Evolutionary conservation across 2,113 vertebrate species (phyloP), one percentile per base, ranked within the genome.

Genomic region (Brachyhypopomus occidentalis): DNA sequence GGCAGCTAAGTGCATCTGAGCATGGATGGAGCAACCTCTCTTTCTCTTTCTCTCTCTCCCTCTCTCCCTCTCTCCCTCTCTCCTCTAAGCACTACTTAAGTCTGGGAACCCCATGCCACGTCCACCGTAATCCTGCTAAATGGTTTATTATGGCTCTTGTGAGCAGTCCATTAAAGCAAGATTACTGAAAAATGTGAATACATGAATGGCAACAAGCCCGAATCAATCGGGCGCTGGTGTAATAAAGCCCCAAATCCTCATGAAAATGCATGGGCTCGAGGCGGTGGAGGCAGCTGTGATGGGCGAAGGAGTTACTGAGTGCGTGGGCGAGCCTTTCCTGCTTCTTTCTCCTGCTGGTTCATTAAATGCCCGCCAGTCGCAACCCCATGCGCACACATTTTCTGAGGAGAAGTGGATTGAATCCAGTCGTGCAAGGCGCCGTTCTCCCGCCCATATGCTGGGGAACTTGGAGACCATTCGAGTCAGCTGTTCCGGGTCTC

Each of bases 41-140:
- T 25, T 30, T 25, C 45, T 34, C 22, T n/a, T 23, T 19, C 36
- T 7, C 22, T 59, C 19, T 78, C 34, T 12, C 17, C 2, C n/a
- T 9, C 23, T n/a, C 38, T 52, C 48, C 6, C 59, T n/a, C 45
- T 77, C 75, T 64, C 76, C 9, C 11, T 48, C 22, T 20, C 27
- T 12, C 63, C 48, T 5, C 67, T 75, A 79, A 76, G 71, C 59
- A 30, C 23, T 62, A 72, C 60, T 71, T 73, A 75, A 48, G 48
- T 75, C 23, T 25, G 58, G 60, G 1, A 36, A 58, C 71, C 58
- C 56, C 20, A 60, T 52, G 72, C 64, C 64, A 72, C 63, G 60
- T 63, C 62, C 22, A 56, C 34, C 72, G 45, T 81, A 83, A 87
- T 83, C 75, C 70, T 14, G 41, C 84, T 85, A 83, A 87, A 87